These are phyloP conservation scores for Myotis myotis DNA, from an alignment of 2,797 vertebrate species.

Conservation along the genomic window DNA sequence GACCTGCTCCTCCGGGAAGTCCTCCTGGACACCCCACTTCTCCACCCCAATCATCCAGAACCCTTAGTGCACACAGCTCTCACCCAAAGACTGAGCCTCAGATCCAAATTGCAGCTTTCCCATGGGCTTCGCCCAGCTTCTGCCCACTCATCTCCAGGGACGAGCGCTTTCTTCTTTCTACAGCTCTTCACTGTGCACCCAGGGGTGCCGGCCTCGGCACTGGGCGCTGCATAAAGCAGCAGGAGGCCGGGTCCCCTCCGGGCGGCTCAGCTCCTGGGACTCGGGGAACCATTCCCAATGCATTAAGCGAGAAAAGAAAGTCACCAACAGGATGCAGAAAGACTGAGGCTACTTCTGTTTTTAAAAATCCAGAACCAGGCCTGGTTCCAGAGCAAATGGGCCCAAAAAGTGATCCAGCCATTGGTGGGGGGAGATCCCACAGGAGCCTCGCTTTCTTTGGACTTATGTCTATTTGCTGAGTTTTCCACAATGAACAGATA, in stretches of 20 bases:
- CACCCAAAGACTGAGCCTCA: neutral
- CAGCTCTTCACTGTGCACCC: neutral
- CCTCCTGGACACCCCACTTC: neutral
- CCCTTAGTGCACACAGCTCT: neutral
- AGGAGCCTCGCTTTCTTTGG: neutral
- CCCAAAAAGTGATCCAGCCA: neutral
- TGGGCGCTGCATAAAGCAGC: neutral
- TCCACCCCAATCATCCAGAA: neutral
- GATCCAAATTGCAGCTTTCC: neutral
- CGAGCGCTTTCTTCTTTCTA: neutral
- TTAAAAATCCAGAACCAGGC: neutral
- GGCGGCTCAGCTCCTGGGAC: neutral
- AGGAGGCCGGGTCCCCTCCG: neutral
- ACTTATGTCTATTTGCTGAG: neutral
- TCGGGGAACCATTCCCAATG: neutral
- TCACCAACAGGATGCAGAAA: neutral
- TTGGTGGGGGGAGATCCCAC: neutral
- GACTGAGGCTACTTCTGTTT: neutral
- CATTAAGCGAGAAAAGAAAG: neutral
- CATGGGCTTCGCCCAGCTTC: neutral
- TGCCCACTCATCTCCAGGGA: neutral
- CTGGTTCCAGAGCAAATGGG: neutral
- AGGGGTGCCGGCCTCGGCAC: neutral
- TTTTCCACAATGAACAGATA: neutral
- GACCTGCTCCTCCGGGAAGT: conserved; percentile 31